Evolutionary conservation across 2,888 invertebrate genomes (phyloP).

Genomic region (Xestia ashworthii): DNA sequence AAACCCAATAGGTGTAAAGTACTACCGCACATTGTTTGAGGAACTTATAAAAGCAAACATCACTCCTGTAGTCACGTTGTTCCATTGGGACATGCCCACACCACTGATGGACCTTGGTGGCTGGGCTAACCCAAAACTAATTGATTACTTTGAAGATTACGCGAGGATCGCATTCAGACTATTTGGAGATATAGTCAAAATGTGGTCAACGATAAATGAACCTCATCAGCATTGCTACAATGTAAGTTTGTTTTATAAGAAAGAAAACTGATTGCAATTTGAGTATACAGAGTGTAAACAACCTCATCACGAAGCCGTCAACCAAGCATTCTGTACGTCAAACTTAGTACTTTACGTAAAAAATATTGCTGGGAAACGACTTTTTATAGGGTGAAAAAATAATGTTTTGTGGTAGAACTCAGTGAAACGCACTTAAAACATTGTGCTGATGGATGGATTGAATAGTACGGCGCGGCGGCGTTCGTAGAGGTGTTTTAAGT

Average conservation of each 20-base stretch:
- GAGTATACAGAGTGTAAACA: too few relatives aligned
- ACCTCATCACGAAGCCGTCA: too few relatives aligned
- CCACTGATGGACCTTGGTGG: constrained; percentile 88
- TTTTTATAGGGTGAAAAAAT: too few relatives aligned
- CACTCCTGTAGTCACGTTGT: constrained; percentile 92
- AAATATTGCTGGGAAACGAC: too few relatives aligned
- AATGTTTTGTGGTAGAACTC: too few relatives aligned
- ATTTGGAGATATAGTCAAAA: constrained; percentile 92
- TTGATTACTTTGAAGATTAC: constrained; percentile 90
- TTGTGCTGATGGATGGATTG: too few relatives aligned
- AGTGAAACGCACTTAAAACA: too few relatives aligned
- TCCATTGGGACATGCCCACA: constrained; percentile 91
- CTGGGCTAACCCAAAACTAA: constrained; percentile 88
- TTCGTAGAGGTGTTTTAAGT: too few relatives aligned
- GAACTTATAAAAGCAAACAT: constrained; percentile 92
- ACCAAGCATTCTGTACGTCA: too few relatives aligned
- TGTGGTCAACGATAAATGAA: constrained; percentile 95
- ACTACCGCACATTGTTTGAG: constrained; percentile 94
- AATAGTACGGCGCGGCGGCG: too few relatives aligned
- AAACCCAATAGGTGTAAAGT: constrained; percentile 93
- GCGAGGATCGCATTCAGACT: constrained; percentile 89
- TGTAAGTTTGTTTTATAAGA: constrained; percentile 67
- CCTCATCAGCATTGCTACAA: constrained; percentile 90
- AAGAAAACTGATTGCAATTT: background rate
- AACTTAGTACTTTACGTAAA: too few relatives aligned